Evolutionary conservation across 2,888 invertebrate species (phyloP), one percentile per base, ranked within the genome.

Genomic region (Phaonia tiefii): DNA sequence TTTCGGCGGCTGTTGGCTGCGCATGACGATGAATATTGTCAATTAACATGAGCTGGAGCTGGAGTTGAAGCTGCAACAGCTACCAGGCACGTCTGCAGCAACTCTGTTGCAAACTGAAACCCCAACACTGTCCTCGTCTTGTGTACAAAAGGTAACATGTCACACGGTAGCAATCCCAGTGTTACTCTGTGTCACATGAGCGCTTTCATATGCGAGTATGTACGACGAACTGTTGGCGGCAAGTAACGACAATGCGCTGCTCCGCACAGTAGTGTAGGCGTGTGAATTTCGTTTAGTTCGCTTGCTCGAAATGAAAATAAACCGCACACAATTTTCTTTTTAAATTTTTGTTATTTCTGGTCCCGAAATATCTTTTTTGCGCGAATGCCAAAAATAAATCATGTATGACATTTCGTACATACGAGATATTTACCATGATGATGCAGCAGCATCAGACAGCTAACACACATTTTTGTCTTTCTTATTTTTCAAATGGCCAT

Each of bases 371-470:
- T 63, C 5, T 65, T 72, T 73, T 31, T 65, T 26, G 20, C 42
- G 44, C 69, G 67, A 49, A 67, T 75, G 75, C 66, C 67, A 69
- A 78, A 78, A 78, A 75, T 81, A 78, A 81, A 81, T 81, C 78
- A 81, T 71, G 71, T 81, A 71, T 69, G 65, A 66, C 58, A 73
- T 69, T 63, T 39, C 39, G 42, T 25, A 63, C 63, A 70, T 66
- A 66, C 31, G 31, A 63, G 39, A 70, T 66, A 66, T 66, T 74
- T 80, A 39, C 20, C 25, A 46, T 73, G n/a, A n/a, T n/a, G n/a
- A n/a, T n/a, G n/a, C n/a, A n/a, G n/a, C n/a, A n/a, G 54, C 15
- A 70, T 22, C 22, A 42, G 63, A 3, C 63, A 63, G 42, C 31
- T 31, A 3, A 31, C 31, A 31, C 31, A 31, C 31, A 8, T 8